Base-by-base conservation (phyloP, 2,797 vertebrate species). In the Paedocypris micromegethes region DNA sequence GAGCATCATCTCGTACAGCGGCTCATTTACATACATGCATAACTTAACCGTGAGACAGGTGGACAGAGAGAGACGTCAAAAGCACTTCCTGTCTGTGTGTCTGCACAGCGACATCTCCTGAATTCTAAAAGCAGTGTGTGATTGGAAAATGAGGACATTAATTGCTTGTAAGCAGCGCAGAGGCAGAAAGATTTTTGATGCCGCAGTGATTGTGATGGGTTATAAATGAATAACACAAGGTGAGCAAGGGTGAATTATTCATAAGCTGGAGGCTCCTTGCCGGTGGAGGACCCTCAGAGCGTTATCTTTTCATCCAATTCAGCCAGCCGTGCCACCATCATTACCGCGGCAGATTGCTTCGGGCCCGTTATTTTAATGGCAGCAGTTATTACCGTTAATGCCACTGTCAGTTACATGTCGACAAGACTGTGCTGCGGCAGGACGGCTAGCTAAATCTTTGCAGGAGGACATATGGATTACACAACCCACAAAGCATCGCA, bases 211-310 rank as follows among this genome's bases (percentile, higher is more conserved):
- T 85, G 83, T 87, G 85, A 87, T 82, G 80, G 80, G 82, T 79
- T 81, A 81, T 70, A 74, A 87, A 83, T 87, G 84, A 87, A 86
- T 86, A 88, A 88, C 84, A 85, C 80, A 85, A 85, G 86, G 86
- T 87, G 85, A 87, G 83, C 79, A 77, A 70, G 75, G 79, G 78
- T 87, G 83, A 88, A 89, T 88, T 81, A 89, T 89, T 87, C 85
- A 89, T 85, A 79, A 86, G 74, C 61, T 47, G 63, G 63, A 80
- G 77, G 77, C 76, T 70, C 72, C 70, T 66, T 46, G 66, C 62
- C 44, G n/a, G 48, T 54, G 67, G 73, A 57, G 70, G 57, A 46
- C 46, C 54, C 71, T 67, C 8, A 42, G 52, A 74, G 65, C 68
- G 58, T 64, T 76, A 78, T 76, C 74, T 72, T 73, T 75, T 74